Evolutionary conservation across 2,113 vertebrate species (phyloP), one percentile per base, ranked within the genome.

Genomic region (Chrysochloris asiatica): DNA sequence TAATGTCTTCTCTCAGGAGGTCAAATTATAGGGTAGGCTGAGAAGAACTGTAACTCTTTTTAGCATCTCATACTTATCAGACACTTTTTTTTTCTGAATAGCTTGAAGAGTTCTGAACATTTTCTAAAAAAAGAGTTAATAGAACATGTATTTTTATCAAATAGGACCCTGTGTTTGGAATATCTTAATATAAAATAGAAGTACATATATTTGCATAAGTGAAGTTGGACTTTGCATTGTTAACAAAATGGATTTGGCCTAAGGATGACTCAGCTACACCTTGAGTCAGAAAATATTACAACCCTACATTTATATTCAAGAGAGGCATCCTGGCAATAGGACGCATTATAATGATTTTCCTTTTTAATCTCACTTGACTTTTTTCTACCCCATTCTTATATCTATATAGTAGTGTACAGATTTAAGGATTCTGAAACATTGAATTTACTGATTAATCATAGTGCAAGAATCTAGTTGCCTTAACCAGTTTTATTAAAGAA

Each of bases 191-290:
- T 89, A 83, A 91, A 92, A 63, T 85, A 52, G 8, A 80, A 72
- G 26, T 83, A 65, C 4, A 71, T 50, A 61, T 88, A 87, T 94
- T 92, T 93, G 14, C 33, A 77, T 86, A 89, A 88, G 88, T 93
- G 92, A 92, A 94, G 38, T 28, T 88, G 45, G 28, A 79, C 41
- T 91, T 84, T 91, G 48, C 91, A 89, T 56, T 92, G 69, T 87
- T 87, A 8, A n/a, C 45, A 76, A 94, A 92, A 92, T 93, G 67
- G 84, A 84, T 89, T 38, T 78, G 1, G 33, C 13, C 2, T 82
- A 56, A 93, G 59, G 48, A 85, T 92, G 93, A 91, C 63, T 93
- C 78, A 92, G 76, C 48, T 28, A 83, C 33, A 85, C 50, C 28
- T 75, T 90, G 54, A 89, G 41, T 95, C 82, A 82, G 21, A 12